Evolutionary conservation across 2,113 vertebrate genomes (phyloP).

Genomic region (Steatornis caripensis): DNA sequence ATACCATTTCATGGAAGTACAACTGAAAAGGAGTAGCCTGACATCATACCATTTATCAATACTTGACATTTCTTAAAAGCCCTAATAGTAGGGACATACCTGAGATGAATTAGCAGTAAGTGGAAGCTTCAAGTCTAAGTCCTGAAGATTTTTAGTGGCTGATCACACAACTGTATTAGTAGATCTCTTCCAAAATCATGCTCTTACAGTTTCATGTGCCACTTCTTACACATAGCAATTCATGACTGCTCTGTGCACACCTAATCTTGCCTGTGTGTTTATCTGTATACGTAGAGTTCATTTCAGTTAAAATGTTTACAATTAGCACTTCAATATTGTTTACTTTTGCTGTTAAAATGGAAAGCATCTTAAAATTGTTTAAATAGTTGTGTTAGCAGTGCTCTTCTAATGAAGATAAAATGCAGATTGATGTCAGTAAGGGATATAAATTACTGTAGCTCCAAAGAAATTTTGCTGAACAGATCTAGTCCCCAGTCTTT

Average conservation of each 20-base stretch:
- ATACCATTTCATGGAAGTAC: neutral
- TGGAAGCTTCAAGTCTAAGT: neutral
- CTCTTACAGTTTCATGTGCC: neutral
- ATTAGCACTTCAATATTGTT: neutral
- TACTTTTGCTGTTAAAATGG: neutral
- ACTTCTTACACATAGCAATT: neutral
- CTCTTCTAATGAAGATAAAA: neutral
- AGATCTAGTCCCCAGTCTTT: neutral
- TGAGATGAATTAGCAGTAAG: neutral
- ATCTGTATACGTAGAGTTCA: accelerated
- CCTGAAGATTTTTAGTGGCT: neutral
- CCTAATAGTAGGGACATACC: neutral
- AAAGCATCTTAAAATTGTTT: neutral
- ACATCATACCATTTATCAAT: neutral
- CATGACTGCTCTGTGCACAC: neutral
- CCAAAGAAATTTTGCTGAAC: neutral
- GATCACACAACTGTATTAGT: neutral
- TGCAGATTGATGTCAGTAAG: neutral
- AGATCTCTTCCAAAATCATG: neutral
- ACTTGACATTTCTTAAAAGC: neutral
- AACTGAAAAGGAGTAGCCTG: neutral
- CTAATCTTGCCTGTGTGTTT: neutral
- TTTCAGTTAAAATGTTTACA: neutral
- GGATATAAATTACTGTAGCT: neutral
- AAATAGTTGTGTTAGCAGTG: neutral